Base-by-base conservation (phyloP, 2,888 invertebrate genomes). In the Ligdia adustata region DNA sequence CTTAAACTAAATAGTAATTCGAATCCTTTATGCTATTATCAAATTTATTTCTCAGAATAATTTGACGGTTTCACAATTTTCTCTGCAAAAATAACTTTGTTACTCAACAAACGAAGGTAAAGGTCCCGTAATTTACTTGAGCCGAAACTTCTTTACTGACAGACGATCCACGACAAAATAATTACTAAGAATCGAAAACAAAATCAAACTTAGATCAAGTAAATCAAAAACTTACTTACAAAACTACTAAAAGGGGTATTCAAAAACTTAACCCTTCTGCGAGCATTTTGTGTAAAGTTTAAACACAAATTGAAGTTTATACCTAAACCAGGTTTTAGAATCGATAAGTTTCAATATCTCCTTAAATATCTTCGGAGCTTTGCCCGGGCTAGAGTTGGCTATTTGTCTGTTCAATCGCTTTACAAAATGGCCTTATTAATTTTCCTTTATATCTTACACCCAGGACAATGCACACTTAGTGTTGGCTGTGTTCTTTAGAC, bases 391-490 rank as follows among this genome's bases (percentile, higher is more conserved):
- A 58, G 58, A 61, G 67, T 57, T 52, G 65, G 69, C 72, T 80
- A 79, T 82, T 75, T 72, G 75, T 82, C 79, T 82, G 66, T 74
- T 60, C 71, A 78, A 86, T 83, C 82, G 81, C 70, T 82, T 62
- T 67, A 55, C 74, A 76, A 66, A 88, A 89, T 84, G 63, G 82
- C 72, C 86, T 85, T 89, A 88, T 90, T 90, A 90, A 90, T 89
- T 85, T 85, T 75, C 80, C 72, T 87, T 87, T 55, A 55, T 55
- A 52, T 50, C 49, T 54, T 41, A 27, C 12, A 37, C 12, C 6
- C 7, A 27, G 27, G n/a, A 27, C 7, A 5, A n/a, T n/a, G n/a
- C n/a, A n/a, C n/a, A n/a, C n/a, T n/a, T n/a, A n/a, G n/a, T n/a
- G n/a, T n/a, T n/a, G n/a, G n/a, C n/a, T n/a, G n/a, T n/a, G n/a